Conservation (phyloP, 2,888 invertebrate genomes). For the Lasius fuliginosus region DNA sequence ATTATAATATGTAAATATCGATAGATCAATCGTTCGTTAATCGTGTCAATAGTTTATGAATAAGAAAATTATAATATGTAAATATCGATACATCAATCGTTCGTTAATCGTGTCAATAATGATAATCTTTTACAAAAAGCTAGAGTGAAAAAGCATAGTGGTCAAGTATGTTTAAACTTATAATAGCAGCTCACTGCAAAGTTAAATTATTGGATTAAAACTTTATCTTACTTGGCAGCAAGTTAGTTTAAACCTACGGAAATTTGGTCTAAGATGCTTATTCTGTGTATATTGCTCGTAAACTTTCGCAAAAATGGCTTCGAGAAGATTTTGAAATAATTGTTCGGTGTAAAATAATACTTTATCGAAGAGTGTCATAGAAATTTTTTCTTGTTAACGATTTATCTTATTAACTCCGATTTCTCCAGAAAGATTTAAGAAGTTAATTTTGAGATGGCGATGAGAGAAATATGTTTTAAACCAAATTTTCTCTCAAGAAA, state of each 20-base stretch:
- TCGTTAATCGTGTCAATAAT: background rate
- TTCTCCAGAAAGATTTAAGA: background rate
- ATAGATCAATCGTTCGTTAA: background rate
- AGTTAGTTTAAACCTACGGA: background rate
- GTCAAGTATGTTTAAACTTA: background rate
- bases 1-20: background rate
- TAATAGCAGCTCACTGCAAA: background rate
- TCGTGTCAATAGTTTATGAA: background rate
- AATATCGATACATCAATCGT: background rate
- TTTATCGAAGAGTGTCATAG: background rate
- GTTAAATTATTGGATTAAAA: constrained; percentile 3
- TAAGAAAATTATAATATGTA: background rate
- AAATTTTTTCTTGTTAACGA: background rate
- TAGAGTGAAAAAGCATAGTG: background rate
- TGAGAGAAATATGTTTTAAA: background rate
- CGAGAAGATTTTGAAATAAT: background rate
- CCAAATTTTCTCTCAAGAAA: background rate
- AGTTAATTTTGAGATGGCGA: background rate
- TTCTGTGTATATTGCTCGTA: background rate
- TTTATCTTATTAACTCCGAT: too few relatives aligned
- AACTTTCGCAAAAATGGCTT: background rate
- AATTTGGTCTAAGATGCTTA: background rate
- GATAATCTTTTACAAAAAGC: background rate
- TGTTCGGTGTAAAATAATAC: background rate
- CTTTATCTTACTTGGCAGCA: background rate